Evolutionary conservation across 2,888 invertebrate genomes (phyloP).

Genomic region (Cataglyphis albicans): DNA sequence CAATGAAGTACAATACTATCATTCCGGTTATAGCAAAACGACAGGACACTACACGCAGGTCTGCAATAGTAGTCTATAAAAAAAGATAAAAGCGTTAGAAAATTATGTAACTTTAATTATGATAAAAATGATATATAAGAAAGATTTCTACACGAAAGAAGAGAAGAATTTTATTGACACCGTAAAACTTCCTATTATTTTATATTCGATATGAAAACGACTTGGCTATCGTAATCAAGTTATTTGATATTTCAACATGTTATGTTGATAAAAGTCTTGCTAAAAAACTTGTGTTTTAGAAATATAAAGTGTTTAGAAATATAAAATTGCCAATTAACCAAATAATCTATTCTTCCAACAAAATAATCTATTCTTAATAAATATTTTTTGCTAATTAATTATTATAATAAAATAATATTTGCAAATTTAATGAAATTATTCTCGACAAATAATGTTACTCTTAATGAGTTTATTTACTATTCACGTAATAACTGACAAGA

Average conservation of each 20-base stretch:
- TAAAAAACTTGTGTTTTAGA: not conserved
- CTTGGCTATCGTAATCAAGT: not conserved
- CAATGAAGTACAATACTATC: conserved; percentile 90
- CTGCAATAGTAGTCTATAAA: conserved; percentile 60
- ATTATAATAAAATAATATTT: not conserved
- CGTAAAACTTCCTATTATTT: not conserved
- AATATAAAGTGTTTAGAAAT: not conserved
- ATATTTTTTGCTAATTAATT: not conserved
- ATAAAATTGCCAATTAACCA: not conserved
- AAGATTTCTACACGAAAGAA: not conserved
- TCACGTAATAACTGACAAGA: not conserved
- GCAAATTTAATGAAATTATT: not conserved
- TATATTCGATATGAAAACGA: not conserved
- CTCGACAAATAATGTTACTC: not conserved
- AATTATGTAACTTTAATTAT: not conserved
- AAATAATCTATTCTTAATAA: not conserved
- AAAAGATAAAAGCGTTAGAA: not conserved
- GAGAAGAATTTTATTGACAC: not conserved
- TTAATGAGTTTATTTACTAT: not conserved
- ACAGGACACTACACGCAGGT: conserved; percentile 96
- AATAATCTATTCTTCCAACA: not conserved
- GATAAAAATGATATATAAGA: not conserved
- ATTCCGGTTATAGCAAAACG: conserved; percentile 89
- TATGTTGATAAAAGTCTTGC: not conserved
- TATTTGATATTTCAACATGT: not conserved